These are phyloP conservation scores for Orthosia gracilis DNA, from an alignment of 2,888 invertebrate species.

Conservation along the genomic window DNA sequence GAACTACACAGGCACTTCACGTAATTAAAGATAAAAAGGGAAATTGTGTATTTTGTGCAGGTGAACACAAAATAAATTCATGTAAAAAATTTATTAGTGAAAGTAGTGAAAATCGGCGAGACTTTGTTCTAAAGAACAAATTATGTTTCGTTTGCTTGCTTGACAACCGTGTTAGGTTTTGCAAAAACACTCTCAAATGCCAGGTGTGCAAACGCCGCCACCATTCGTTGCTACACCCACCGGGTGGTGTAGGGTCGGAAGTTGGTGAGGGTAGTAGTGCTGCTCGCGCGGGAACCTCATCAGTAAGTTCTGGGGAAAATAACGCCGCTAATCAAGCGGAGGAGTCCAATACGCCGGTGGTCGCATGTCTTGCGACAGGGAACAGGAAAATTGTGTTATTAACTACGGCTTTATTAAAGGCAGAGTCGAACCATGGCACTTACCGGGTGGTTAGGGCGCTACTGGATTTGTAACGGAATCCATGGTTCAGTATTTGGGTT, in stretches of 20 bases:
- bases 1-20: too few relatives aligned
- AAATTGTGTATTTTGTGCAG: too few relatives aligned
- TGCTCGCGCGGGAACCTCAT: background rate
- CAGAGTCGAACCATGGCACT: background rate
- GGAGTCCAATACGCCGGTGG: background rate
- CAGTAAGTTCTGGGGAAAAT: background rate
- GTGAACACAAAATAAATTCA: too few relatives aligned
- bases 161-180: background rate
- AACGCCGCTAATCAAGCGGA: background rate
- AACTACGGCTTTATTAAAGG: background rate
- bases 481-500: background rate
- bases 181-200: background rate
- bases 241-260: background rate
- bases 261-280: background rate
- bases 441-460: background rate
- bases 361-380: background rate
- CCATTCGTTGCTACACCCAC: background rate
- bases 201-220: background rate
- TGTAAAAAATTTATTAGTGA: too few relatives aligned
- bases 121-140: background rate
- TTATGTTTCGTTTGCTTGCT: background rate
- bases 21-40: too few relatives aligned
- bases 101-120: background rate
- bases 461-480: slow-evolving; percentile 6
- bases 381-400: background rate